phyloP scores from a whole-genome alignment of 2,113 vertebrate genomes.

The Leptobrachium leishanense region DNA sequence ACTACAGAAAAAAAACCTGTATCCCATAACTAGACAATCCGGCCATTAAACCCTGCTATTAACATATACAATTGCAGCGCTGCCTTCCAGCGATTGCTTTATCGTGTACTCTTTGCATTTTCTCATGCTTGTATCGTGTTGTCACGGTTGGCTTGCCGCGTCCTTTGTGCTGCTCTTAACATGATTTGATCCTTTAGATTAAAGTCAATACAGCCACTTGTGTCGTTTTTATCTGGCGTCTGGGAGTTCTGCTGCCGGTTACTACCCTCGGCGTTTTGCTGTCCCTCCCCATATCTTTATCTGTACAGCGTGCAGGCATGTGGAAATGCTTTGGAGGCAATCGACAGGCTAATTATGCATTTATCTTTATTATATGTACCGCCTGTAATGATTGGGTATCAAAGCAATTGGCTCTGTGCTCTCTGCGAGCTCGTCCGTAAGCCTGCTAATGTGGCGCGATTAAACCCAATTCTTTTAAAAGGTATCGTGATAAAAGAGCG shows the following conservation, averaged over 20 bases:
- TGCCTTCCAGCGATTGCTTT: not conserved
- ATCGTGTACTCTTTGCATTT: not conserved
- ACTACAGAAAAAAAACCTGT: too few species aligned
- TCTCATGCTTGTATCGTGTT: not conserved
- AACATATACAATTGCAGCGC: too few species aligned
- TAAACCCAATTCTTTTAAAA: not conserved
- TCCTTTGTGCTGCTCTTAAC: not conserved
- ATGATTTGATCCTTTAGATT: slow-evolving; percentile 1
- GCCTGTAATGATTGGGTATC: slow-evolving; percentile 20
- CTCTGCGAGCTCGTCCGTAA: not conserved
- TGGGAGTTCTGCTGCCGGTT: not conserved
- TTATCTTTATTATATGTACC: slow-evolving; percentile 16
- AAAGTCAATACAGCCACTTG: not conserved
- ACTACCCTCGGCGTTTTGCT: not conserved
- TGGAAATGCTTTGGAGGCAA: slow-evolving; percentile 15
- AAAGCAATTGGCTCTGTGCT: not conserved
- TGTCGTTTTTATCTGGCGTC: not conserved
- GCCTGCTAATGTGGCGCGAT: not conserved
- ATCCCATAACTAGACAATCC: too few species aligned
- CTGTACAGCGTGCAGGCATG: slow-evolving; percentile 7
- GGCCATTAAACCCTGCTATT: too few species aligned
- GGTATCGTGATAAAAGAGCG: not conserved
- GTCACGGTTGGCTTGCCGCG: not conserved
- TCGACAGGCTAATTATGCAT: slow-evolving; percentile 9
- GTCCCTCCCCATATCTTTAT: not conserved